Evolutionary conservation across 2,888 invertebrate genomes (phyloP), one percentile per base, ranked within the genome.

Genomic region (Furcula furcula): DNA sequence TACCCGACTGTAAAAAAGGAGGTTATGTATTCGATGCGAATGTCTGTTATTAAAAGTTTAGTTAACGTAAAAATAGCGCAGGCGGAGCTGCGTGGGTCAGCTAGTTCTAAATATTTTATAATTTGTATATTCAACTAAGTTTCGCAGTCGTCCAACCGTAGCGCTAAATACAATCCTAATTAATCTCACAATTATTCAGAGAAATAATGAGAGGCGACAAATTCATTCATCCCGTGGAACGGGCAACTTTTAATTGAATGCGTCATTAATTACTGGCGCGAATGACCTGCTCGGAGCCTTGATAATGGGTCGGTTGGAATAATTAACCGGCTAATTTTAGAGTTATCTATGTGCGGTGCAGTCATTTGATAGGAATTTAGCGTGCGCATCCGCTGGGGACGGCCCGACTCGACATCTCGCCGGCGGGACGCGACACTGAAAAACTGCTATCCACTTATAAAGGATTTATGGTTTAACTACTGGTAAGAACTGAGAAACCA

Each of bases 271-370:
- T 51, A 41, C 37, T 38, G 18, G 30, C 32, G 39, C 42, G 40
- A 52, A 43, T 52, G 45, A 39, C 46, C 46, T n/a, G n/a, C n/a
- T n/a, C 36, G 31, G 31, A 40, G 39, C 34, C 44, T 47, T 54
- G 47, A 50, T 57, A 57, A 54, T 54, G 45, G 47, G 48, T 16
- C 23, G 37, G 34, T 10, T 31, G 45, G 29, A 40, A 31, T 35
- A 21, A 53, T 53, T 53, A 46, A 46, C 34, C 23, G 33, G 25
- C 29, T 40, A 36, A 51, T 47, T 49, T 47, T 44, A 53, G 42
- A 40, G 9, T 36, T 36, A 53, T 54, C 29, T 44, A 38, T 14
- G 21, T 9, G 12, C 7, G 14, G 16, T 13, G 12, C 31, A 18
- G 21, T 29, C 15, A 30, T 21, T 30, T 12, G 12, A 26, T 29